These are phyloP conservation scores for Ischnura elegans DNA, from an alignment of 2,888 invertebrate genomes.

Conservation along the genomic window DNA sequence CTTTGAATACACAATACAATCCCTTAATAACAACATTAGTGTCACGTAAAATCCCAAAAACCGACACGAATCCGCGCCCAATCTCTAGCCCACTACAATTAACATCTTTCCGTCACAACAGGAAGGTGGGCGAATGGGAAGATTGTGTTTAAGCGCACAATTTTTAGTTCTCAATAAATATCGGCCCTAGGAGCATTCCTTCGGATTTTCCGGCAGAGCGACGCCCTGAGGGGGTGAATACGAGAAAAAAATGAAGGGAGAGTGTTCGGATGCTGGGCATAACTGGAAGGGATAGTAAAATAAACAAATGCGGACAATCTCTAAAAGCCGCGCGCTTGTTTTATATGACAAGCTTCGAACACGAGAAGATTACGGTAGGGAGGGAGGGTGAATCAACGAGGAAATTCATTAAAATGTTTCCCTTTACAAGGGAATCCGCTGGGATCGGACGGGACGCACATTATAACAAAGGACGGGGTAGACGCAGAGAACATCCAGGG, in stretches of 20 bases:
- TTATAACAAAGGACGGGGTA: too few species aligned
- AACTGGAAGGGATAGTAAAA: background rate
- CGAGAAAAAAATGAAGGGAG: background rate
- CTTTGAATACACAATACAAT: too few species aligned
- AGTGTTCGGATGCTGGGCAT: background rate
- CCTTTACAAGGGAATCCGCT: background rate
- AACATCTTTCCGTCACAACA: background rate
- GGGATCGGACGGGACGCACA: too few species aligned
- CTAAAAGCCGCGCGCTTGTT: conserved; percentile 13
- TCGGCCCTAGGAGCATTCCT: background rate
- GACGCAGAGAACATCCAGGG: too few species aligned
- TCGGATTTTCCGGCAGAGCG: background rate
- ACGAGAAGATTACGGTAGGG: background rate
- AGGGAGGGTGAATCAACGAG: background rate
- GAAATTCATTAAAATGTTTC: conserved; percentile 31
- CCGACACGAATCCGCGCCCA: background rate
- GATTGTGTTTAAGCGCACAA: background rate
- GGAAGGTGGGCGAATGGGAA: background rate
- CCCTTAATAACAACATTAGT: background rate
- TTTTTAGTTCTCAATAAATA: background rate
- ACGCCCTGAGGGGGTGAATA: background rate
- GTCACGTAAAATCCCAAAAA: background rate
- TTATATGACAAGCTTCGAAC: conserved; percentile 48
- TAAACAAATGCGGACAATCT: background rate
- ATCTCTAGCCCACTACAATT: background rate